Base-by-base conservation (phyloP, 2,797 vertebrate species). In the Pantherophis alleghaniensis region DNA sequence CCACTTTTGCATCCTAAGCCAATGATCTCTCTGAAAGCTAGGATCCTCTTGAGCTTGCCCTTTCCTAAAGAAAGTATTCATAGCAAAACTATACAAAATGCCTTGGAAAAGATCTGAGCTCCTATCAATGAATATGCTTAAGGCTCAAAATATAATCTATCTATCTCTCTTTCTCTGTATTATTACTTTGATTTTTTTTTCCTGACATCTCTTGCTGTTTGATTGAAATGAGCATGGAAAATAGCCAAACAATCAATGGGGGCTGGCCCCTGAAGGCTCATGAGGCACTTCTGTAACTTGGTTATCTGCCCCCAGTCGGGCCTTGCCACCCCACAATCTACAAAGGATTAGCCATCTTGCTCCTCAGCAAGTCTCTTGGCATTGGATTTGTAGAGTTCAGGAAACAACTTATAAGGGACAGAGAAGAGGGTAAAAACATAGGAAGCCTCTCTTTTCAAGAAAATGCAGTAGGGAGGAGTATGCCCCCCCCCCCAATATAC, bases 11-110 rank as follows among this genome's bases (percentile, higher is more conserved):
- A 94, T 90, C 92, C 95, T 95, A 96, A 97, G 96, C 91, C 61
- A 59, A n/a, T 59, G 53, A 92, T 59, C 83, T 87, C 90, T 61
- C 14, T 28, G 69, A 51, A 91, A 26, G 88, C 89, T 90, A 95
- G 92, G 13, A 88, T 93, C 90, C 60, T 87, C 69, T 94, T 91
- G 95, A 97, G 94, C 55, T 94, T 2, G 92, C 92, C 92, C 91
- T 94, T 92, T 96, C 86, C 93, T 93, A 96, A 95, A 96, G 56
- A 91, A 94, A 90, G 63, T 63, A 96, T 94, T 95, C 94, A 89
- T 95, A 96, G 96, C 79, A 95, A 97, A 97, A 96, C 95, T 87
- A 89, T 94, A 94, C 95, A 97, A 96, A 96, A 88, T 79, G 89
- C 1, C 0, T 61, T 69, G 92, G 93, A 95, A 96, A 96, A 96